A percentile compares a stretch with the other conserved stretches of the same genome.
These are phyloP conservation scores for Zaprionus capensis DNA, from an alignment of 1,140 invertebrate genomes.

Conservation along the genomic window DNA sequence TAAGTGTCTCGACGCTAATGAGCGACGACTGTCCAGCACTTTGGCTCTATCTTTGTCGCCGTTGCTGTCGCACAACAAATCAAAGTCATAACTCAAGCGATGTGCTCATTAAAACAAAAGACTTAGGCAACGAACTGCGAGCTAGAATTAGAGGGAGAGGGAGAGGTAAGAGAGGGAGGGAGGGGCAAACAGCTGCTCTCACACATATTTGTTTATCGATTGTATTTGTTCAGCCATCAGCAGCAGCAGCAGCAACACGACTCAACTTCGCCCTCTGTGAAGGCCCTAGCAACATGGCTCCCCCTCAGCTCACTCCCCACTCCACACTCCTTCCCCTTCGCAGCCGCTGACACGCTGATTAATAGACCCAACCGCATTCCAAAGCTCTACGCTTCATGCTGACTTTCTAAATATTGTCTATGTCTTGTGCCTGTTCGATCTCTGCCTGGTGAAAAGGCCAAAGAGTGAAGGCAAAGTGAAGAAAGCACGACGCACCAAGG, in stretches of 20 bases:
- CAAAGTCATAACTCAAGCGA: conserved; percentile 79
- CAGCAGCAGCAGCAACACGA: conserved; percentile 48
- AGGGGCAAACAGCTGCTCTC: conserved; percentile 12
- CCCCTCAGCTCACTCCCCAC: not conserved
- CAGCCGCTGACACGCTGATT: conserved; percentile 64
- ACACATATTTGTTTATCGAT: conserved; percentile 74
- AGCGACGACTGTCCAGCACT: conserved; percentile 34
- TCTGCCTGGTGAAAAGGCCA: conserved; percentile 46
- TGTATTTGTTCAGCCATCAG: conserved; percentile 73
- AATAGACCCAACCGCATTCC: conserved; percentile 80
- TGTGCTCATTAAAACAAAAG: conserved; percentile 82
- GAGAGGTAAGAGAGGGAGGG: not conserved
- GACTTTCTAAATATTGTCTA: conserved; percentile 77
- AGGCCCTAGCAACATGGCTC: conserved; percentile 39
- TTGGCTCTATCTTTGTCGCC: not conserved
- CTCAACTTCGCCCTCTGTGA: conserved; percentile 42
- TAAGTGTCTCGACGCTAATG: conserved; percentile 79
- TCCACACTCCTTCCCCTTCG: not conserved
- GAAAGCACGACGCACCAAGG: conserved; percentile 46
- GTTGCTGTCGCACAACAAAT: conserved; percentile 47
- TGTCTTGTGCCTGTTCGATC: conserved; percentile 26
- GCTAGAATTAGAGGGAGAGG: not conserved
- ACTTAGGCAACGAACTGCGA: conserved; percentile 78
- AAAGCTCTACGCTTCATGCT: conserved; percentile 62
- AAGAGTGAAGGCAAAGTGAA: conserved; percentile 14